phyloP scores from a whole-genome alignment of 2,797 vertebrate genomes.

The Chiroxiphia lanceolata region DNA sequence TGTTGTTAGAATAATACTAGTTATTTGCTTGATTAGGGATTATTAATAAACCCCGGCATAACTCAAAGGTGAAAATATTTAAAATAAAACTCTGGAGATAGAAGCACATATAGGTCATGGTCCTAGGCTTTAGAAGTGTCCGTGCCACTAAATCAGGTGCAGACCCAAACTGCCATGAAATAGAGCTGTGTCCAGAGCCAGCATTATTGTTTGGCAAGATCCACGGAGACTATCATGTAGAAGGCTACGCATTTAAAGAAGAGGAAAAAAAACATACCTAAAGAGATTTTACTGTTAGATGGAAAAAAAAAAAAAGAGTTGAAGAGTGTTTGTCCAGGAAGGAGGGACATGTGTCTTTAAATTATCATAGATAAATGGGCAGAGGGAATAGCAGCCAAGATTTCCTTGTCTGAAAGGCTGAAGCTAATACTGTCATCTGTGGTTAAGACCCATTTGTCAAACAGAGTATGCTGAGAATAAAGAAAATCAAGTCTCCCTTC shows the following conservation, averaged over 20 bases:
- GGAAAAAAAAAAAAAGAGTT: not conserved
- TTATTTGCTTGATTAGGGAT: not conserved
- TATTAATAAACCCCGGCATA: not conserved
- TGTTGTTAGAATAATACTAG: not conserved
- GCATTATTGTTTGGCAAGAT: not conserved
- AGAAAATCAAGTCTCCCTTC: conserved; percentile 51
- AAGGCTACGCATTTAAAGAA: not conserved
- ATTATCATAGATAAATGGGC: conserved; percentile 68
- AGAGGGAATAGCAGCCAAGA: conserved; percentile 57
- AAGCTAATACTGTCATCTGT: conserved; percentile 64
- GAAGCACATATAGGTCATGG: not conserved
- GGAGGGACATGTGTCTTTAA: conserved; percentile 61
- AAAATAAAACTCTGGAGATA: not conserved
- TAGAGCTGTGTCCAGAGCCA: not conserved
- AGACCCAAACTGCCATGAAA: not conserved
- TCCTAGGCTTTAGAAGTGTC: not conserved
- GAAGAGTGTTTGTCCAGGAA: conserved; percentile 12
- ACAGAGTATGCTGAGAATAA: conserved; percentile 54
- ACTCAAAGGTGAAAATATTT: not conserved
- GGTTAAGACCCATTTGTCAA: conserved; percentile 68
- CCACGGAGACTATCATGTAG: not conserved
- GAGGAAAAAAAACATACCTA: not conserved
- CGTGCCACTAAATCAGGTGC: not conserved
- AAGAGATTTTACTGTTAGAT: not conserved
- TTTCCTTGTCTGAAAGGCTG: conserved; percentile 51